Conservation (phyloP, 2,113 vertebrate genomes). For the Pseudopipra pipra region DNA sequence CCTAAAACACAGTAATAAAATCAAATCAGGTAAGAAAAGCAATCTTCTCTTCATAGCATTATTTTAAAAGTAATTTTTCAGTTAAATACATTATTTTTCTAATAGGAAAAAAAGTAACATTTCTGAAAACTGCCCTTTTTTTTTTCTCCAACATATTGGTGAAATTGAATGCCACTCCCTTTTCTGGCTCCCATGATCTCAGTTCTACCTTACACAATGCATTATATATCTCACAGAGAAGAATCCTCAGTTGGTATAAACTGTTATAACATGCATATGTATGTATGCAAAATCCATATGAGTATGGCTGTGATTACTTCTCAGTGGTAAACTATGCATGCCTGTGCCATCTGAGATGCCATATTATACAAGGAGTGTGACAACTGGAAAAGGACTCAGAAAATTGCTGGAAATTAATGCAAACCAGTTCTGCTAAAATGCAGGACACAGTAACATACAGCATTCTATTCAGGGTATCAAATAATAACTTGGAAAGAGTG, state of each 20-base stretch:
- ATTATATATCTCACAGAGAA: background rate
- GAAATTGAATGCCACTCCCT: background rate
- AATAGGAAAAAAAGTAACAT: background rate
- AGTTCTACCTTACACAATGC: background rate
- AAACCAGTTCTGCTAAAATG: background rate
- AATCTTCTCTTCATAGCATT: constrained; percentile 64
- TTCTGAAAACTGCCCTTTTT: background rate
- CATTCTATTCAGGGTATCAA: constrained; percentile 1
- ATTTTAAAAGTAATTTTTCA: constrained; percentile 53
- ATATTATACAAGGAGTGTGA: background rate
- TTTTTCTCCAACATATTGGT: background rate
- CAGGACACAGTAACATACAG: background rate
- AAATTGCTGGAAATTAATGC: background rate
- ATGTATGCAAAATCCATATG: background rate
- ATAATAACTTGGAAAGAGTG: constrained; percentile 50
- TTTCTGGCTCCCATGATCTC: background rate
- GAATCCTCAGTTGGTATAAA: background rate
- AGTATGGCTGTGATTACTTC: background rate
- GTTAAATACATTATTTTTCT: constrained; percentile 41
- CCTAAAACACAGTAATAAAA: constrained; percentile 85
- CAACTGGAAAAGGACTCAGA: constrained; percentile 3
- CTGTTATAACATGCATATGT: background rate
- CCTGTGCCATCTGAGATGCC: background rate
- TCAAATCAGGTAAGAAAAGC: constrained; percentile 74
- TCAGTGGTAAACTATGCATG: background rate